These are phyloP conservation scores for Halichondria panicea DNA, from an alignment of 37 sponge, comb jelly and placozoan genomes.

Conservation along the genomic window DNA sequence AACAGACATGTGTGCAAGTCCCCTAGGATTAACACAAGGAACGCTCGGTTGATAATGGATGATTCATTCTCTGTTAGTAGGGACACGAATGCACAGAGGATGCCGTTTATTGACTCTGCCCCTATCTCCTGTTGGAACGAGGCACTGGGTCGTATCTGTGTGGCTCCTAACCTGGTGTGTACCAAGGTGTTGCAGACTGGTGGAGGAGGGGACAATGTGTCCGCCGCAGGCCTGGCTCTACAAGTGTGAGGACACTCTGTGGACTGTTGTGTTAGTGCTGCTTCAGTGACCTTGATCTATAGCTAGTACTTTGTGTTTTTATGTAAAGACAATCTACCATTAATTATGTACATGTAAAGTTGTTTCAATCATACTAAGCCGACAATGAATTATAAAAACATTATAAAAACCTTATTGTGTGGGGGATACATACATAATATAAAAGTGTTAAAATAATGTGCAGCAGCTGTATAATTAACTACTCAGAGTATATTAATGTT, in stretches of 20 bases:
- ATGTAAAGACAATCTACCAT: no score
- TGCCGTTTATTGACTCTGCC: conserved; percentile 64
- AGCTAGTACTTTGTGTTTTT: neutral
- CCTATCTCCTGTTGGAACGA: conserved; percentile 85
- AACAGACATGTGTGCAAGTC: conserved; percentile 72
- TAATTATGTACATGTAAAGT: no score
- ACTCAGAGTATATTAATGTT: no score
- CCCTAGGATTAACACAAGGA: conserved; percentile 26
- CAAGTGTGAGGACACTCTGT: conserved; percentile 48
- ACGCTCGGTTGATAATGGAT: conserved; percentile 73
- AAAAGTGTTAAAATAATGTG: no score
- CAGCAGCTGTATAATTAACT: no score
- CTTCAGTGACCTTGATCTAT: no score
- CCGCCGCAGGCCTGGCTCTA: conserved; percentile 64
- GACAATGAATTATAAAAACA: no score
- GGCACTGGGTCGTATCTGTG: conserved; percentile 56
- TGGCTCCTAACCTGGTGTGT: conserved; percentile 82
- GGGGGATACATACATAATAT: no score
- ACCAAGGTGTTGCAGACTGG: conserved; percentile 66
- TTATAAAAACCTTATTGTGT: no score
- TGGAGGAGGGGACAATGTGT: conserved; percentile 81
- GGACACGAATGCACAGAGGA: conserved; percentile 52
- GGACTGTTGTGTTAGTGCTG: no score
- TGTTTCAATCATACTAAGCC: neutral
- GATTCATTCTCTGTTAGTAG: conserved; percentile 65